A percentile compares a stretch with the other conserved stretches of the same genome.
Evolutionary conservation across 2,113 vertebrate genomes (phyloP).

Genomic region (Mohoua ochrocephala): DNA sequence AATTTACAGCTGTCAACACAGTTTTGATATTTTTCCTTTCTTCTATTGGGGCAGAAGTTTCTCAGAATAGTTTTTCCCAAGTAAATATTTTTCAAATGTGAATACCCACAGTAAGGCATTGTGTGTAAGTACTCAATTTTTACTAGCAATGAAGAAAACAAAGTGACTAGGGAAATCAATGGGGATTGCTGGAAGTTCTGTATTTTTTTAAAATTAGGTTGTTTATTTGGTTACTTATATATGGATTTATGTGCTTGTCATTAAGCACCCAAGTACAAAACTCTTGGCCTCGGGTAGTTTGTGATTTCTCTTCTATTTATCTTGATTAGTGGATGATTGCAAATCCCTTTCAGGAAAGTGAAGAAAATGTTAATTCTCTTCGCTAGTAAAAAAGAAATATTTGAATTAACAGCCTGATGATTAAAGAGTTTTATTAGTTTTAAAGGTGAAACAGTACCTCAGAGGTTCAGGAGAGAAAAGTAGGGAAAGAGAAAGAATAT

Average conservation of each 20-base stretch:
- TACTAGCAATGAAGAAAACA: neutral
- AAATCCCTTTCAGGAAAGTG: neutral
- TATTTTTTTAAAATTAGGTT: neutral
- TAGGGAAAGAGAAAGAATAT: neutral
- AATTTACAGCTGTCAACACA: neutral
- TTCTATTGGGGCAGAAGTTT: neutral
- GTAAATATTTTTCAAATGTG: neutral
- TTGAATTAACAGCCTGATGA: constrained; percentile 51
- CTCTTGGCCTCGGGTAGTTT: neutral
- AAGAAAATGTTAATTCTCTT: constrained; percentile 11
- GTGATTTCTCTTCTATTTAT: constrained; percentile 1
- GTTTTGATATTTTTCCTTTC: neutral
- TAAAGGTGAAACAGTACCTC: constrained; percentile 2
- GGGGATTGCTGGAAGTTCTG: neutral
- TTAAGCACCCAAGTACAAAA: constrained; percentile 1
- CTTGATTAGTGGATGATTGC: constrained; percentile 4
- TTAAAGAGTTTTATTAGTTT: constrained; percentile 61
- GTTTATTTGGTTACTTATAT: constrained; percentile 34
- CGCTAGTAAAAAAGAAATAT: constrained; percentile 37
- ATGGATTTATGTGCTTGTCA: constrained; percentile 40
- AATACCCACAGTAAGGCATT: neutral
- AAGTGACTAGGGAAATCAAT: constrained; percentile 20
- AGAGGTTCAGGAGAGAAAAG: neutral
- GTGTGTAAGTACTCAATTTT: neutral
- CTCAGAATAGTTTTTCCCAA: neutral